These are phyloP conservation scores for Tetramorium parvispinum DNA, from an alignment of 1,140 invertebrate genomes.

Conservation along the genomic window DNA sequence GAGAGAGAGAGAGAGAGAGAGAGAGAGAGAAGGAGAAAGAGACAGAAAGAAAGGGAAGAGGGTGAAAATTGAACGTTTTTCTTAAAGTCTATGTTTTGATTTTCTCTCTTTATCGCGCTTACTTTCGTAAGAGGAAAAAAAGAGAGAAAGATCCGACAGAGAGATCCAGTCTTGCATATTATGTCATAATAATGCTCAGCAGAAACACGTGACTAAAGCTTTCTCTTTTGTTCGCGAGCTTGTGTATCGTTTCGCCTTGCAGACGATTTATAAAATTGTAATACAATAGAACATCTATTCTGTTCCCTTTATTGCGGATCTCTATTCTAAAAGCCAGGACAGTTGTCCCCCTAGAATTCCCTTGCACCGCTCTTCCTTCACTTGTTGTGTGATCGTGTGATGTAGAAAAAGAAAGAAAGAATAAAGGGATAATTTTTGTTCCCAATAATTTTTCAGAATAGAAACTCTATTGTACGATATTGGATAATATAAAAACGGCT, in stretches of 20 bases:
- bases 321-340: background rate
- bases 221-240: slow-evolving; percentile 58
- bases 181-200: slow-evolving; percentile 67
- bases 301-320: background rate
- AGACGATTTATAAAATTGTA: slow-evolving; percentile 54
- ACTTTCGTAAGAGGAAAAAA: slow-evolving; percentile 59
- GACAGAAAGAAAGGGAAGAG: no score
- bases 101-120: slow-evolving; percentile 50
- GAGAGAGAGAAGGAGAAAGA: background rate
- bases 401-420: background rate
- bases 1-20: background rate
- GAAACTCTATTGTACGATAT: slow-evolving; percentile 27
- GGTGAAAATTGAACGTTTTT: slow-evolving; percentile 30
- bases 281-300: slow-evolving; percentile 40
- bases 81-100: slow-evolving; percentile 64
- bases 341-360: background rate
- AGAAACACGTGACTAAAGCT: slow-evolving; percentile 65
- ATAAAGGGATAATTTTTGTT: background rate
- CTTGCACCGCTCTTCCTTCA: background rate
- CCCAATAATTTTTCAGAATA: slow-evolving; percentile 5
- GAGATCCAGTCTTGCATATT: slow-evolving; percentile 74
- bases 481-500: slow-evolving; percentile 60
- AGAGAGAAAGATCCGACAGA: slow-evolving; percentile 62
- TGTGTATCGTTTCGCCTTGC: slow-evolving; percentile 15
- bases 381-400: background rate